Evolutionary conservation across 1,140 invertebrate species (phyloP).

Genomic region (Periplaneta americana): DNA sequence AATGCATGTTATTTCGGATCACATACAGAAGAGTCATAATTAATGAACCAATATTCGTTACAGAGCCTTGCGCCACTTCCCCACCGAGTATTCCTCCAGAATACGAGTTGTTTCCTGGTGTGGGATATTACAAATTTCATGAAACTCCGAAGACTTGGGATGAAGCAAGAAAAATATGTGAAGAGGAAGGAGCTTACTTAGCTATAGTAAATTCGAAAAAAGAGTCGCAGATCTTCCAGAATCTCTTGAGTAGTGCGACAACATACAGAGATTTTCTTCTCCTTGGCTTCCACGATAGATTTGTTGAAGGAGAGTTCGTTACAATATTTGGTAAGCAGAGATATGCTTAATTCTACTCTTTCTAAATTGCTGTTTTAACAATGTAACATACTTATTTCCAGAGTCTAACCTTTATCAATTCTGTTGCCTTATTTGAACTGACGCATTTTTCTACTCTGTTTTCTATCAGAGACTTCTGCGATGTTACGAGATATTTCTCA

Average conservation of each 20-base stretch:
- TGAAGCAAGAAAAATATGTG: constrained; percentile 35
- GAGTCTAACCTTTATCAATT: too few species aligned
- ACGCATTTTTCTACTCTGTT: too few species aligned
- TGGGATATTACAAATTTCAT: constrained; percentile 36
- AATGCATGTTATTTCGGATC: too few species aligned
- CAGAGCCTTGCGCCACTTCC: background rate
- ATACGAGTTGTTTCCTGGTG: constrained; percentile 19
- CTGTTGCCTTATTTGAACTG: too few species aligned
- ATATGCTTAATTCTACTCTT: too few species aligned
- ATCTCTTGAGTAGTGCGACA: background rate
- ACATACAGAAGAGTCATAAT: too few species aligned
- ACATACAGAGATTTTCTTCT: background rate
- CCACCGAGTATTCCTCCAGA: background rate
- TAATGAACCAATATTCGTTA: too few species aligned
- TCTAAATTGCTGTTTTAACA: too few species aligned
- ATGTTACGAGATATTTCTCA: too few species aligned
- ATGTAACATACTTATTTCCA: too few species aligned
- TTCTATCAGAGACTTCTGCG: too few species aligned
- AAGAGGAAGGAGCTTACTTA: constrained; percentile 38
- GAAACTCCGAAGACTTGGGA: constrained; percentile 34
- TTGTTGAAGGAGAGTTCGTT: background rate
- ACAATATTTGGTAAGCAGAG: constrained; percentile 1
- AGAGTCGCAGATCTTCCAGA: too few species aligned
- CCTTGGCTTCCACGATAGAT: background rate
- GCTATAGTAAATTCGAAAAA: constrained; percentile 34